These are phyloP conservation scores for Lepidotrigona ventralis DNA, from an alignment of 1,140 invertebrate species.

Conservation along the genomic window DNA sequence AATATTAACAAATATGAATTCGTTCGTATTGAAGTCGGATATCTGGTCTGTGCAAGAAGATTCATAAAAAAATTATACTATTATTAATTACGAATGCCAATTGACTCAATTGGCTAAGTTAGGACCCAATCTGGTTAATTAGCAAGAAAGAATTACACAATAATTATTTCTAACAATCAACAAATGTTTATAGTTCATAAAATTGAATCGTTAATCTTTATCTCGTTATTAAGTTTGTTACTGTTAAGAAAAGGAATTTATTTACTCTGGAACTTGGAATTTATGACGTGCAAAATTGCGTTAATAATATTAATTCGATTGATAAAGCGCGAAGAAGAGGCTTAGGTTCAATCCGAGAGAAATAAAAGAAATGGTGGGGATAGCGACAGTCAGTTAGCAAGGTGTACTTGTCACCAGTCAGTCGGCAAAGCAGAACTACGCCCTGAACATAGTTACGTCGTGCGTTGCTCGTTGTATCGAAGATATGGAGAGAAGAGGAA, in stretches of 20 bases:
- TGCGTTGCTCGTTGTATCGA: constrained; percentile 19
- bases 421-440: background rate
- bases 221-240: background rate
- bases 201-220: background rate
- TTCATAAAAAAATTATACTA: background rate
- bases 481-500: background rate
- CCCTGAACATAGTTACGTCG: constrained; percentile 11
- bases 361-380: background rate
- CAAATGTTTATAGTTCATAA: background rate
- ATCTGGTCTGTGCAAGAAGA: background rate
- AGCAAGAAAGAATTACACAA: background rate
- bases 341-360: background rate
- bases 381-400: background rate
- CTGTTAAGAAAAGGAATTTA: background rate
- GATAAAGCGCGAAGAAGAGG: background rate
- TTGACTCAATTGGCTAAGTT: background rate
- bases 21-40: background rate
- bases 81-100: background rate
- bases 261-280: background rate
- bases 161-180: background rate
- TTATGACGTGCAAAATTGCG: background rate
- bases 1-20: background rate
- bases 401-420: background rate
- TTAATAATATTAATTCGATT: background rate
- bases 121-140: background rate